Base-by-base conservation (phyloP, 2,797 vertebrate genomes). In the Spatula versicolor region DNA sequence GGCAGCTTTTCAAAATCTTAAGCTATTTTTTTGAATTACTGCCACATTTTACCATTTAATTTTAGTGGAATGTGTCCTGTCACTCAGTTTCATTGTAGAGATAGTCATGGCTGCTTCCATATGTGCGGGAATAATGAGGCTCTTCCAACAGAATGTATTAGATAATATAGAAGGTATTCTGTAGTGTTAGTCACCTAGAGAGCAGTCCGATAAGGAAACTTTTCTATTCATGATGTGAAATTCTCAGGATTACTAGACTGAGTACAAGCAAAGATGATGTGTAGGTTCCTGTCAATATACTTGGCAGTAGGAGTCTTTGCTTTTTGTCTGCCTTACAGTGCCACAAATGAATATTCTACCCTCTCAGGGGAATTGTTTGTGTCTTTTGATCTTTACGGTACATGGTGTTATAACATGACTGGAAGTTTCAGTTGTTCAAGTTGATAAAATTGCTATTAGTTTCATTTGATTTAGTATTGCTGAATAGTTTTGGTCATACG, bases 1-100 rank as follows among this genome's bases (percentile, higher is more conserved):
- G 69, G 95, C 81, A 82, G 75, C 66, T 72, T 83, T n/a, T 79
- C 54, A 87, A 71, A 81, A 30, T 73, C 86, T 91, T 68, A 94
- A 94, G 56, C 75, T 67, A 69, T 39, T 88, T 69, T 85, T 85
- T 92, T 66, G 6, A 91, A 46, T 95, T 95, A 75, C 62, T 91
- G 35, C 46, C 6, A 13, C 9, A 9, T 86, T 94, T 79, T 92
- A 46, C n/a, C 5, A 41, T 77, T 92, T 75, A 26, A 35, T 58
- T 77, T 88, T 85, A 78, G 50, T 48, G 52, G 76, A 71, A 54
- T 59, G 23, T 55, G 20, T 72, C 37, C 52, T 74, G 23, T 31
- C 26, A 67, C 86, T 89, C 80, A 85, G 15, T 86, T 77, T 50
- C 46, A 7, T 55, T 54, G 16, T 67, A 35, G 64, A 72, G 78